Base-by-base conservation (phyloP, 2,888 invertebrate genomes). In the Zaprionus obscuricornis region DNA sequence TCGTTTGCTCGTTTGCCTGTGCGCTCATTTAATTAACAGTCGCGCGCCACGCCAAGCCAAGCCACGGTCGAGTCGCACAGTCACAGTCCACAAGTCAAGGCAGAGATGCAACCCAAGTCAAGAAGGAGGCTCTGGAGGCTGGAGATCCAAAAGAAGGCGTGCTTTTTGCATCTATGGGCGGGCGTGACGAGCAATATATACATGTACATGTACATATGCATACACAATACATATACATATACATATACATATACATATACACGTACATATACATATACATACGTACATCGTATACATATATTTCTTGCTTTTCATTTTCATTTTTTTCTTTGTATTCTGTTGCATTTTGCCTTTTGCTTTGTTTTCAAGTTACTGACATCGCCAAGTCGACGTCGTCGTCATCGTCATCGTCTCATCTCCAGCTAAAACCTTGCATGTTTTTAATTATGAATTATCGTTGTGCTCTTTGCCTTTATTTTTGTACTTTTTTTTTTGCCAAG, bases 11-110 rank as follows among this genome's bases (percentile, higher is more conserved):
- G 85, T 82, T 86, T 85, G 87, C 87, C 77, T 85, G 85, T 79
- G 81, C 87, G 81, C 87, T 87, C 86, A 83, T 83, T 85, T 85
- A 88, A 87, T 87, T 87, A 85, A 85, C 85, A 85, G 88, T 73
- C 88, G 85, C 84, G 82, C 73, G 86, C 78, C 78, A 79, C 82
- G 78, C 84, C 84, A 74, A 10, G 52, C 46, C 51, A 49, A 26
- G 27, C 14, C 68, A 16, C 56, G 13, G 27, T 31, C 24, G 18
- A 46, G 22, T 22, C 33, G 22, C 27, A 8, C 45, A 10, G 22
- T 14, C 16, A 10, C 8, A 31, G 14, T 24, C 24, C 11, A 8
- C 11, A 33, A 26, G 36, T 11, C 6, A 14, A n/a, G 31, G 31
- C 31, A 4, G 13, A 11, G 11, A 14, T n/a, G n/a, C n/a, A n/a